Evolutionary conservation across 2,888 invertebrate species (phyloP).

Genomic region (Psylliodes chrysocephalus): DNA sequence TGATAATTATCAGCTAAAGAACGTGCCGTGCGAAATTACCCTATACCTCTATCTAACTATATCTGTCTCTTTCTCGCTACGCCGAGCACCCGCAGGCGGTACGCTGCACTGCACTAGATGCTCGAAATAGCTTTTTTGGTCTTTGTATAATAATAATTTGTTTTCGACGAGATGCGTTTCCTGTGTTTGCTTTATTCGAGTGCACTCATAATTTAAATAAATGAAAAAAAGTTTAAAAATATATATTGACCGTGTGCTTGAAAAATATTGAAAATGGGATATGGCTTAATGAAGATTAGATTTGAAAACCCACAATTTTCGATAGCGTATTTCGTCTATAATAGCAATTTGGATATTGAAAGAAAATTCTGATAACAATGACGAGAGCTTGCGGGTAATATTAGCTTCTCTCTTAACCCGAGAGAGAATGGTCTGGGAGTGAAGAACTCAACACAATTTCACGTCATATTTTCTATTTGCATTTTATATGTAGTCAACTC

Average conservation of each 20-base stretch:
- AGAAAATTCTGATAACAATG: too few relatives aligned
- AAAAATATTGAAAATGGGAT: neutral
- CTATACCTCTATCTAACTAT: slow-evolving; percentile 21
- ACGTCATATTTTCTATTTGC: too few relatives aligned
- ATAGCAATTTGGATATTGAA: too few relatives aligned
- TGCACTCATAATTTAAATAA: slow-evolving; percentile 1
- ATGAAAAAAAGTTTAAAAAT: neutral
- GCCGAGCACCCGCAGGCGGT: neutral
- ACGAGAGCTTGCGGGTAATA: too few relatives aligned
- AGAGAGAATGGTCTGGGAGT: too few relatives aligned
- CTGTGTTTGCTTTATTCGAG: slow-evolving; percentile 5
- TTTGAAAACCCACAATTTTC: too few relatives aligned
- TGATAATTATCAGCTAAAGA: slow-evolving; percentile 54
- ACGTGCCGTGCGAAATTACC: slow-evolving; percentile 45
- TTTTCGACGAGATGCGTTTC: slow-evolving; percentile 2
- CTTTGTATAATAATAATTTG: slow-evolving; percentile 3
- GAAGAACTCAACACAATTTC: too few relatives aligned
- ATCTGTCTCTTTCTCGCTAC: slow-evolving; percentile 4
- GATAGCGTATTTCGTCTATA: too few relatives aligned
- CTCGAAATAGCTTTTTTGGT: slow-evolving; percentile 16
- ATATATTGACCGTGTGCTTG: slow-evolving; percentile 2
- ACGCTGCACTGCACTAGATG: slow-evolving; percentile 16
- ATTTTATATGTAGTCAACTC: too few relatives aligned
- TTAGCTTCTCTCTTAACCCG: too few relatives aligned
- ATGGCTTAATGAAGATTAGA: neutral